phyloP scores from a whole-genome alignment of 2,797 vertebrate species.

The Sylvilagus floridanus region DNA sequence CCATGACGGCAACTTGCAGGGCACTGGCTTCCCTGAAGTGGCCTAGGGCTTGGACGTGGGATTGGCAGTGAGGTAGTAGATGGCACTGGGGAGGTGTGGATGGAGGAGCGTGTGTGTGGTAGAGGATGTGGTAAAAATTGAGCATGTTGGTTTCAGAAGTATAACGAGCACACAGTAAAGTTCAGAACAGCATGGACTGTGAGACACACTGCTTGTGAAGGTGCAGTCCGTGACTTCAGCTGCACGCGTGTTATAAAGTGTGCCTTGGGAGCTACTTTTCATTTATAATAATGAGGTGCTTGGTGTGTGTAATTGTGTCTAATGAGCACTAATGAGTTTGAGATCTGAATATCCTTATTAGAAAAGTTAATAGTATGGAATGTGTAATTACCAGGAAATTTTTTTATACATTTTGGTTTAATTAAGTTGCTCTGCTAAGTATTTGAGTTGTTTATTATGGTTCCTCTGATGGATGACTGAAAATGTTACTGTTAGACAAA shows the following conservation, averaged over 20 bases:
- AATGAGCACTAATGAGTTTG: slow-evolving; percentile 67
- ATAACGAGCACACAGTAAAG: not conserved
- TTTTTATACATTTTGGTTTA: slow-evolving; percentile 51
- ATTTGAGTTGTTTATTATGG: slow-evolving; percentile 31
- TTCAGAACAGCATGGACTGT: not conserved
- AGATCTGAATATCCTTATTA: slow-evolving; percentile 61
- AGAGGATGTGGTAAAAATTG: not conserved
- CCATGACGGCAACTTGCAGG: not conserved
- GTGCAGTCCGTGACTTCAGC: slow-evolving; percentile 33
- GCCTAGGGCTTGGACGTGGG: not conserved
- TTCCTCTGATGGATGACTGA: not conserved
- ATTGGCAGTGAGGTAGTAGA: not conserved
- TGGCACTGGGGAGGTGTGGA: not conserved
- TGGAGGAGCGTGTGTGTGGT: not conserved
- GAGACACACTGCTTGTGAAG: slow-evolving; percentile 31
- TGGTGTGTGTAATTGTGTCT: slow-evolving; percentile 63
- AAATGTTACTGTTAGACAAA: not conserved
- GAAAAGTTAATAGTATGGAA: slow-evolving; percentile 62
- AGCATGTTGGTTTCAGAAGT: not conserved
- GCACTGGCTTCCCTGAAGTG: not conserved
- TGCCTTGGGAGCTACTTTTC: slow-evolving; percentile 70
- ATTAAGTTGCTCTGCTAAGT: slow-evolving; percentile 58
- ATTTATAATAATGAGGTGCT: slow-evolving; percentile 67
- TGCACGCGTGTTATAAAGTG: slow-evolving; percentile 39
- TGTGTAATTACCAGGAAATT: slow-evolving; percentile 63